A percentile compares a stretch with the other conserved stretches of the same genome.
These are phyloP conservation scores for Eumacrocentrus americanus DNA, from an alignment of 2,888 invertebrate genomes.

Conservation along the genomic window DNA sequence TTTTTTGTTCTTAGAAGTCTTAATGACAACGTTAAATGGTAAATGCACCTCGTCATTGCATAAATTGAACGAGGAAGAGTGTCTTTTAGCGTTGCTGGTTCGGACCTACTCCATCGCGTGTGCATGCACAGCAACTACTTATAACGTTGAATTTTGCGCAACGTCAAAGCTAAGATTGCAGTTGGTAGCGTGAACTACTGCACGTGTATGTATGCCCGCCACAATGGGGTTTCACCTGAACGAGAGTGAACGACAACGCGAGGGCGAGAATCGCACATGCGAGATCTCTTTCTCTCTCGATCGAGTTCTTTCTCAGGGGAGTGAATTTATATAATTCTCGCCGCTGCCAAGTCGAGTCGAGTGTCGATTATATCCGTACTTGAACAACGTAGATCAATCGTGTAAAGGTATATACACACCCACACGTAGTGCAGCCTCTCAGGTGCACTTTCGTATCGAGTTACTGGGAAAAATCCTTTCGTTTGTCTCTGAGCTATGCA, in stretches of 20 bases:
- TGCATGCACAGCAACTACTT: not conserved
- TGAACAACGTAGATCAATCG: constrained; percentile 25
- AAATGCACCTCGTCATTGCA: constrained; percentile 18
- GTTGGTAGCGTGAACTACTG: constrained; percentile 8
- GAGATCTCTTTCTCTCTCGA: not conserved
- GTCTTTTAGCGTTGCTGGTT: not conserved
- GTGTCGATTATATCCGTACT: constrained; percentile 27
- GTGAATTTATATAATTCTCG: constrained; percentile 19
- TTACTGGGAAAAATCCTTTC: constrained; percentile 26
- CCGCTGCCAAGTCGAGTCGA: constrained; percentile 12
- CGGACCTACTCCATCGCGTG: constrained; percentile 20
- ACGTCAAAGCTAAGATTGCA: constrained; percentile 21
- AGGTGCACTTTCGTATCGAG: constrained; percentile 28
- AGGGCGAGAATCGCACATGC: not conserved
- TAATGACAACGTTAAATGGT: constrained; percentile 16
- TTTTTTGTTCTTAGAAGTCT: not conserved
- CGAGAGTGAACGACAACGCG: no score
- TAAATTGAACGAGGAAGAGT: constrained; percentile 21
- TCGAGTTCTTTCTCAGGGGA: no score
- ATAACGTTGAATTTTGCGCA: constrained; percentile 12
- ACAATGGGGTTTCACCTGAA: constrained; percentile 1
- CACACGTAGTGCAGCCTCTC: constrained; percentile 18
- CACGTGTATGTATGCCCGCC: not conserved
- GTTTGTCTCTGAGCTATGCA: not conserved
- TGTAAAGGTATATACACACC: constrained; percentile 24